Evolutionary conservation across 2,113 vertebrate species (phyloP), one percentile per base, ranked within the genome.

Genomic region (Serilophus lunatus): DNA sequence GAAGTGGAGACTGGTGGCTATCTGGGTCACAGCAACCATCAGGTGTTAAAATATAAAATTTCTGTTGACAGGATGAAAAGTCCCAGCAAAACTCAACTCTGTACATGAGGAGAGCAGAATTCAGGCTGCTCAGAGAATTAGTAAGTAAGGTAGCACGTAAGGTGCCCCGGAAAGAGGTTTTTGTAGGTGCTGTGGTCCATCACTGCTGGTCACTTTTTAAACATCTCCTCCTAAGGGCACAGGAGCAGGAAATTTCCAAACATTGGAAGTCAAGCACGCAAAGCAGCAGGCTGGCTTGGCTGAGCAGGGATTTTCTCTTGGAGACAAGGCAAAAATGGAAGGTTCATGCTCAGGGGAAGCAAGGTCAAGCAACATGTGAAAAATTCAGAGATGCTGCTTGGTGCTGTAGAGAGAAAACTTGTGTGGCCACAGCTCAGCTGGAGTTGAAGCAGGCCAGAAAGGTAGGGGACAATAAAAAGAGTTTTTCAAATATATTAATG

Each of bases 21-120:
- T 35, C 16, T 13, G 49, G 35, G 5, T 19, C 25, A 35, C 29
- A 31, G 35, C 12, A 6, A 7, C 10, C 10, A 13, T 0, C 0
- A 66, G 35, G 6, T 25, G 16, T 5, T 57, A 35, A 42, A 66
- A 15, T 57, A 57, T 57, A 35, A 75, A 66, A 31, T 65, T 10
- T 63, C 42, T 75, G 12, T n/a, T 56, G 42, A 6, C 10, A 38
- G 22, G 18, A 50, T 42, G 35, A 42, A 85, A 57, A 29, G 24
- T 7, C 4, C 44, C 24, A 35, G 23, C 12, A 47, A 35, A 68
- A 18, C 12, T 66, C 44, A 35, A 0, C 44, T 68, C 8, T 66
- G 71, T 31, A 4, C 13, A 17, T 42, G 20, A 36, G 31, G 8
- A 25, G 19, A 75, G 51, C 35, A 31, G 61, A 26, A 20, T 59